phyloP scores from a whole-genome alignment of 2,113 vertebrate genomes.

The Sylvia atricapilla region DNA sequence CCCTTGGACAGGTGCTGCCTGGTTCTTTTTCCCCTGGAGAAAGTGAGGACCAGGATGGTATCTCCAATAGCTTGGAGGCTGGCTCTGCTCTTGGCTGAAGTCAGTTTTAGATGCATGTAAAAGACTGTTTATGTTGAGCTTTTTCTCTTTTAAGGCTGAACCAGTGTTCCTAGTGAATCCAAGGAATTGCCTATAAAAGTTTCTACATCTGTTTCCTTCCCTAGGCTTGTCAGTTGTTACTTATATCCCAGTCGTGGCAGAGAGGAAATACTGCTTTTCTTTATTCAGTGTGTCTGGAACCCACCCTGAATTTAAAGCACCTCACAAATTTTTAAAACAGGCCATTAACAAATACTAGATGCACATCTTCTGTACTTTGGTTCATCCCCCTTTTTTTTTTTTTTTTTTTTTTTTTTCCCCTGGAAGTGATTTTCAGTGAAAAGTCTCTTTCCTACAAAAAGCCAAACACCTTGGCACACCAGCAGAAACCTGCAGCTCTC shows the following conservation, averaged over 20 bases:
- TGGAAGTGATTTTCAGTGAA: neutral
- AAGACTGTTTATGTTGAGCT: neutral
- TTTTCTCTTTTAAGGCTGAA: neutral
- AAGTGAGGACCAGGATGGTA: neutral
- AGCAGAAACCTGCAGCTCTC: neutral
- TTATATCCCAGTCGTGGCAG: neutral
- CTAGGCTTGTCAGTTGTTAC: slow-evolving; percentile 17
- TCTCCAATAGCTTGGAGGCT: neutral
- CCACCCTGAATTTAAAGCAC: neutral
- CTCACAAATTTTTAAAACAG: neutral
- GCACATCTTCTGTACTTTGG: neutral
- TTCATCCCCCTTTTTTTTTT: neutral
- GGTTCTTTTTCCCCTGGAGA: neutral
- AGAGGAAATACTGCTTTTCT: neutral
- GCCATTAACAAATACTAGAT: neutral
- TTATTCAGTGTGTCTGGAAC: neutral
- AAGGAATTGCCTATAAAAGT: slow-evolving; percentile 36
- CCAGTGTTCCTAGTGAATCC: neutral
- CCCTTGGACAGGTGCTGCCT: slow-evolving; percentile 37
- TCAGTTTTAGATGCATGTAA: neutral
- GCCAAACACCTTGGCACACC: neutral
- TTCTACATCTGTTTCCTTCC: slow-evolving; percentile 67
- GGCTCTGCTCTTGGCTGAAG: neutral
- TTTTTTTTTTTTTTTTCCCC: neutral
- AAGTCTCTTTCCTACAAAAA: neutral